Conservation (phyloP, 2,113 vertebrate genomes). For the Equus przewalskii region DNA sequence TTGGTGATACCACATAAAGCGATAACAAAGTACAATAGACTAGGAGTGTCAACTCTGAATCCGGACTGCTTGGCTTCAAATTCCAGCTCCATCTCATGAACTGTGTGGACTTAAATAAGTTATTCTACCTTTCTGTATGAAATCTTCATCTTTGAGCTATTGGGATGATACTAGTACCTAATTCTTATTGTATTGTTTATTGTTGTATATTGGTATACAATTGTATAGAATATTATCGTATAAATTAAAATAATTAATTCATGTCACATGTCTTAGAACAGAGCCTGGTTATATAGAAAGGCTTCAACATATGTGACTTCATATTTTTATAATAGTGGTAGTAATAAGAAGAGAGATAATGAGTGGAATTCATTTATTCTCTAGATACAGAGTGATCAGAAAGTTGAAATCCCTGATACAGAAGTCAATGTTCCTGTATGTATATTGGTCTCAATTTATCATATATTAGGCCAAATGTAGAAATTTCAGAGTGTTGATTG, state of each 20-base stretch:
- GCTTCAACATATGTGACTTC: background rate
- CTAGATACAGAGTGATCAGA: background rate
- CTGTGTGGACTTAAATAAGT: background rate
- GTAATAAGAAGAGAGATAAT: background rate
- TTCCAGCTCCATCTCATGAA: background rate
- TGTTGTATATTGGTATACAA: background rate
- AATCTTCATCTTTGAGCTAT: background rate
- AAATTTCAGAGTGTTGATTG: background rate
- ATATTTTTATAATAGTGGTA: background rate
- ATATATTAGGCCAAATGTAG: background rate
- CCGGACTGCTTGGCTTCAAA: background rate
- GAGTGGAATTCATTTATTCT: background rate
- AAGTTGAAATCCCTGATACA: background rate
- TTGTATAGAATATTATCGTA: background rate
- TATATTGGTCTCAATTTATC: background rate
- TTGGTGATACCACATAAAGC: background rate
- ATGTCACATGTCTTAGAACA: background rate
- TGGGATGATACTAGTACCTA: background rate
- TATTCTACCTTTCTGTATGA: background rate
- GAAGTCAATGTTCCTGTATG: background rate
- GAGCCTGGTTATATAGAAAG: background rate
- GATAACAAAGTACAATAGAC: background rate
- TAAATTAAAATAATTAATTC: constrained; percentile 22
- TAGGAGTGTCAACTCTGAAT: background rate
- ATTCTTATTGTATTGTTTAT: background rate